phyloP scores from a whole-genome alignment of 2,113 vertebrate species.

The Morone chrysops region DNA sequence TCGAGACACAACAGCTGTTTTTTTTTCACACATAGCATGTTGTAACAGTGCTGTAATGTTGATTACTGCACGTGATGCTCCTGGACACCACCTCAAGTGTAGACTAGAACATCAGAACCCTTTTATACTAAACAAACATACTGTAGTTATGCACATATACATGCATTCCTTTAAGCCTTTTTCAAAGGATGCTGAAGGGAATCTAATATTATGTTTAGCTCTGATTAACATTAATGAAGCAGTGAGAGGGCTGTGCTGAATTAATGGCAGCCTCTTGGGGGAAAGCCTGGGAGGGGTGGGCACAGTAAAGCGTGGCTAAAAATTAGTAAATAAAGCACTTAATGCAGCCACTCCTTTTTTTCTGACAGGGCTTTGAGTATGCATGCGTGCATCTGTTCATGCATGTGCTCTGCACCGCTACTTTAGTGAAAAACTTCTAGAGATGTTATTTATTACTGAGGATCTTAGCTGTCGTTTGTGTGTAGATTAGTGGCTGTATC shows the following conservation, averaged over 20 bases:
- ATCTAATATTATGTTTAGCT: constrained; percentile 68
- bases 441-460: constrained; percentile 1
- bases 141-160: constrained; percentile 12
- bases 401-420: neutral
- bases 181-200: constrained; percentile 39
- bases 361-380: constrained; percentile 13
- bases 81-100: neutral
- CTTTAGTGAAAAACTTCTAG: constrained; percentile 2
- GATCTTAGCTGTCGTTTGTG: neutral
- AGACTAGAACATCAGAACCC: neutral
- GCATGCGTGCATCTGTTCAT: constrained; percentile 13
- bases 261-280: constrained; percentile 69
- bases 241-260: constrained; percentile 61
- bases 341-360: constrained; percentile 44
- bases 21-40: neutral
- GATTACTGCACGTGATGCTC: neutral
- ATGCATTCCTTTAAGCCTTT: constrained; percentile 24
- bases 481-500: neutral
- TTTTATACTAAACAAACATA: constrained; percentile 50
- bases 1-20: neutral
- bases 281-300: constrained; percentile 36
- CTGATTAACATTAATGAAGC: constrained; percentile 73
- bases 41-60: neutral
- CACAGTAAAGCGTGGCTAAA: constrained; percentile 54
- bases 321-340: constrained; percentile 64